Evolutionary conservation across 2,113 vertebrate genomes (phyloP), one percentile per base, ranked within the genome.

Genomic region (Platichthys flesus): DNA sequence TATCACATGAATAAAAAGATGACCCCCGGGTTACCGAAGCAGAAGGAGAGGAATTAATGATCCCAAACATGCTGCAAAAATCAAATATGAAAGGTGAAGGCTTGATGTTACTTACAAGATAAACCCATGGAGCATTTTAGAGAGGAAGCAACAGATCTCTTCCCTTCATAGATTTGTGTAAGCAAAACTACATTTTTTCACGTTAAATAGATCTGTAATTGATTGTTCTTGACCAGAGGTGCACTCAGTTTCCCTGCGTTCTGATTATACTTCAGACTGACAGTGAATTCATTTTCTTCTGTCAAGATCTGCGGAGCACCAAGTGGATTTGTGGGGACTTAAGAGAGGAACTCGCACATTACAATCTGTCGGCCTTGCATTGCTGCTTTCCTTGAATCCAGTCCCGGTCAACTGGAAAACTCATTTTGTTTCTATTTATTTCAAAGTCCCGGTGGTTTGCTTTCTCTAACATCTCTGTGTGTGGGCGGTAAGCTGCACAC

Each of bases 381-480:
- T 14, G 13, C 31, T 8, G 56, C 42, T 59, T 28, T 6, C 21
- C 1, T 20, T n/a, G 15, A 26, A 64, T 75, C 55, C 9, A 67
- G 24, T 76, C 62, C 68, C 40, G 57, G 35, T 67, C 37, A 71
- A 18, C 31, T n/a, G 51, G 14, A 55, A 72, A 59, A 59, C 4
- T 23, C 24, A 37, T 71, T n/a, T 42, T 0, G 15, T 42, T 71
- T 77, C 51, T 28, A 58, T 64, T 69, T 47, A 37, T 65, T 49
- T 70, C 23, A 58, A 26, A 65, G 51, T 16, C 15, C 12, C 16
- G 8, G 8, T 26, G 54, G 40, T 51, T 51, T 23, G 23, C 58
- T 37, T 35, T 15, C 16, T 10, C 8, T 49, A 23, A 56, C 40
- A 42, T 42, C 37, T 40, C 40, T 13, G 40, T 13, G 40, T 42